These are phyloP conservation scores for Sisor rabdophorus DNA, from an alignment of 2,113 vertebrate genomes.

Conservation along the genomic window DNA sequence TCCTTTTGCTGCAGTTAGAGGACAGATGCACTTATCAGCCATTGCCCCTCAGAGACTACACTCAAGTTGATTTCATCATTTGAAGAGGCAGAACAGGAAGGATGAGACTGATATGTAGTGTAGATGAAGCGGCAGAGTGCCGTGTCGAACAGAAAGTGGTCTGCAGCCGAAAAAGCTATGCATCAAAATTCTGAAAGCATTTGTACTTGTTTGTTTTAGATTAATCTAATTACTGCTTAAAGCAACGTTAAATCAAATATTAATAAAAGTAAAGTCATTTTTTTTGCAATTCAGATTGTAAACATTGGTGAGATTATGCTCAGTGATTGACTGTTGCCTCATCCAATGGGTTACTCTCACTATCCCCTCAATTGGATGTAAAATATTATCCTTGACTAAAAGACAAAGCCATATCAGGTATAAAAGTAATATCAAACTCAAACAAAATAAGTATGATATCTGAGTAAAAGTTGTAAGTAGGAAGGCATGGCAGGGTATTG, in stretches of 20 bases:
- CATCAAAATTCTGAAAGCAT: not conserved
- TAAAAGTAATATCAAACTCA: not conserved
- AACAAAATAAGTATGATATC: not conserved
- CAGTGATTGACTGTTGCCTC: too few relatives aligned
- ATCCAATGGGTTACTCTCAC: too few relatives aligned
- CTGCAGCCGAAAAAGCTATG: not conserved
- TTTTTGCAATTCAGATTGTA: not conserved
- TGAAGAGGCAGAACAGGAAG: constrained; percentile 26
- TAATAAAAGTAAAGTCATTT: not conserved
- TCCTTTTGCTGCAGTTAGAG: constrained; percentile 29
- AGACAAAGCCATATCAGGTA: not conserved
- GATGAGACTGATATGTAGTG: constrained; percentile 1
- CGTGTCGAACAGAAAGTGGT: constrained; percentile 31
- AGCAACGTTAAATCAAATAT: not conserved
- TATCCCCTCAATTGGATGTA: too few relatives aligned
- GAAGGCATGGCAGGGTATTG: too few relatives aligned
- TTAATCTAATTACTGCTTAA: not conserved
- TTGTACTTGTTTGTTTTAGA: not conserved
- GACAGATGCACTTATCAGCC: constrained; percentile 3
- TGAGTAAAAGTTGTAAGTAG: not conserved
- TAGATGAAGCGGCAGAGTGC: constrained; percentile 6
- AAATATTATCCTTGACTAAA: not conserved
- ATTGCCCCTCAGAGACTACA: constrained; percentile 16
- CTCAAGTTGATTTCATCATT: constrained; percentile 17
- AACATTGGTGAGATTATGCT: too few relatives aligned